phyloP scores from a whole-genome alignment of 2,888 invertebrate species.

The Campaea margaritaria region DNA sequence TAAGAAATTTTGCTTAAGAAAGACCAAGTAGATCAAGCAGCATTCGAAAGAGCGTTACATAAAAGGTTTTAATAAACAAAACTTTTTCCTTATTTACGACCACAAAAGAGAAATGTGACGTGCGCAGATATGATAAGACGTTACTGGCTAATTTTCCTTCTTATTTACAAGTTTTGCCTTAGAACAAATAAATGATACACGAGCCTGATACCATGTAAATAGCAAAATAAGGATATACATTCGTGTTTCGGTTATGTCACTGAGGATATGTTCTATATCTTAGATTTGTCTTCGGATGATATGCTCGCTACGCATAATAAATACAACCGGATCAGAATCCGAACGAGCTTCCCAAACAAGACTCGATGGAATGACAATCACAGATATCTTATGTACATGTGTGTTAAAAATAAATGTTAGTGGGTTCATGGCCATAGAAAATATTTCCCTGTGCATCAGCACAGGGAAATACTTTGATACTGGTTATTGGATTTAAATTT shows the following conservation, averaged over 20 bases:
- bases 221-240: slow-evolving; percentile 32
- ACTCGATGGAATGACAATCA: slow-evolving; percentile 22
- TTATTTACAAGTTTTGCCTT: slow-evolving; percentile 28
- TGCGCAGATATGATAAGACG: slow-evolving; percentile 36
- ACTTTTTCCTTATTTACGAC: slow-evolving; percentile 24
- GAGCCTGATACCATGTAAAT: slow-evolving; percentile 36
- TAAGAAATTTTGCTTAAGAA: too few species aligned
- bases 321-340: slow-evolving; percentile 33
- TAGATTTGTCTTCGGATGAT: slow-evolving; percentile 18
- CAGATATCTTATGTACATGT: slow-evolving; percentile 1
- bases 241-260: slow-evolving; percentile 34
- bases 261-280: slow-evolving; percentile 11
- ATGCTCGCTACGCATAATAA: slow-evolving; percentile 34
- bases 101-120: slow-evolving; percentile 26
- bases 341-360: slow-evolving; percentile 29
- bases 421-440: too few species aligned
- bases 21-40: not conserved
- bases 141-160: slow-evolving; percentile 36
- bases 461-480: too few species aligned
- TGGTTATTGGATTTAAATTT: too few species aligned
- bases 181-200: slow-evolving; percentile 34
- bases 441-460: too few species aligned
- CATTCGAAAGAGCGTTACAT: not conserved
- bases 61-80: slow-evolving; percentile 20
- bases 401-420: not conserved